Evolutionary conservation across 2,113 vertebrate species (phyloP), one percentile per base, ranked within the genome.

Genomic region (Mormyrus lacerda): DNA sequence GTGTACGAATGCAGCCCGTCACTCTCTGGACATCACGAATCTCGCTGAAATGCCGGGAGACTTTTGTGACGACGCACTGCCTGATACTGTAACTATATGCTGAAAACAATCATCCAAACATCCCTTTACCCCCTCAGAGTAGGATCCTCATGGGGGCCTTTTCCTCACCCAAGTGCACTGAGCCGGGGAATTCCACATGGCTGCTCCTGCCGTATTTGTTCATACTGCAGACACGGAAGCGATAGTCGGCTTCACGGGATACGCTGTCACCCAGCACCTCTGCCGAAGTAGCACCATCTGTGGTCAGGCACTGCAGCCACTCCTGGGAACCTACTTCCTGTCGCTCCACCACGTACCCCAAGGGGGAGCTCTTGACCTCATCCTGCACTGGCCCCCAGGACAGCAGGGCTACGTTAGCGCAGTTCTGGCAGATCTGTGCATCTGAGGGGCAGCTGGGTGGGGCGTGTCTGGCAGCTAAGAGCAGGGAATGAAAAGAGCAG

Each of bases 261-360:
- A 98, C 95, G 0, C 94, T 96, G 92, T 98, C 96, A 0, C 97
- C 96, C 0, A 92, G 92, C 88, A 99, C 93, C 91, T 97, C 96
- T 31, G 96, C 96, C 0, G 93, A 93, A 11, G 96, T 95, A 0
- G 95, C 94, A 0, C 93, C 94, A 89, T 98, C 97, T 0, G 97
- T 96, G 91, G 96, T 95, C 0, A 97, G 95, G 91, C 97, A 98
- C 92, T 96, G 97, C 91, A 97, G 94, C 98, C 98, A 99, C 90
- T 97, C 96, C 7, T 96, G 96, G 0, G 95, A 89, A 13, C 96
- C 96, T 1, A 95, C 95, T 82, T 97, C 96, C 91, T 97, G 96
- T 10, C 96, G 94, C 93, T 99, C 98, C 91, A 99, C 92, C 76
- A 98, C 94, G 92, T 97, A 99, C 90, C 94, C 93, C 84, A 95